Base-by-base conservation (phyloP, 1,140 invertebrate genomes). In the Cyphomyrmex costatus region DNA sequence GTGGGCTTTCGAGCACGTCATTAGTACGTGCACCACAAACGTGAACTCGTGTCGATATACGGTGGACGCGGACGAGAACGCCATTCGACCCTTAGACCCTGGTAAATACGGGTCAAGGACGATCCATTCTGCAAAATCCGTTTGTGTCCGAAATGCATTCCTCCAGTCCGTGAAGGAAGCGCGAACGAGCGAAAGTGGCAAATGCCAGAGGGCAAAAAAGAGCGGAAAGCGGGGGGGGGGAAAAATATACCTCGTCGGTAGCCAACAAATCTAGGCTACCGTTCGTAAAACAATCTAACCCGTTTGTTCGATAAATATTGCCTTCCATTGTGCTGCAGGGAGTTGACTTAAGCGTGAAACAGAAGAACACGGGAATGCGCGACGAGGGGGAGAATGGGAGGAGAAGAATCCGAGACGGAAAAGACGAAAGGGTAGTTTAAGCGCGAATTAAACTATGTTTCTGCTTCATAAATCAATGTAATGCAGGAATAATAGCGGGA, bases 281-380 rank as follows among this genome's bases (percentile, higher is more conserved):
- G 36, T 79, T 79, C 61, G 77, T 68, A 53, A 80, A 80, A 80
- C 63, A 68, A 80, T 80, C 63, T 70, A 33, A 14, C 30, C 27
- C 21, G 77, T 46, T 70, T 80, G 46, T 68, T 80, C 77, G 63
- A 80, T 68, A 80, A 80, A 80, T 68, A 80, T 68, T 68, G 21
- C n/a, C 30, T 33, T 53, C 63, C 42, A 80, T 68, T 80, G 77
- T 70, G 63, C 42, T n/a, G 46, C n/a, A 10, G 27, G 46, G 8
- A 36, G 27, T 78, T 65, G 76, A 78, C 76, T 78, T 78, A 51
- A 78, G 24, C 42, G 58, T 24, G 42, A 10, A 51, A 49, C 76
- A 8, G 16, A 4, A 61, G 33, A 10, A 3, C n/a, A n/a, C 1
- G 36, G 21, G 33, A 36, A n/a, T 8, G 1, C 46, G 8, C 46